These are phyloP conservation scores for Anastatus disparis DNA, from an alignment of 1,140 invertebrate genomes.

Conservation along the genomic window DNA sequence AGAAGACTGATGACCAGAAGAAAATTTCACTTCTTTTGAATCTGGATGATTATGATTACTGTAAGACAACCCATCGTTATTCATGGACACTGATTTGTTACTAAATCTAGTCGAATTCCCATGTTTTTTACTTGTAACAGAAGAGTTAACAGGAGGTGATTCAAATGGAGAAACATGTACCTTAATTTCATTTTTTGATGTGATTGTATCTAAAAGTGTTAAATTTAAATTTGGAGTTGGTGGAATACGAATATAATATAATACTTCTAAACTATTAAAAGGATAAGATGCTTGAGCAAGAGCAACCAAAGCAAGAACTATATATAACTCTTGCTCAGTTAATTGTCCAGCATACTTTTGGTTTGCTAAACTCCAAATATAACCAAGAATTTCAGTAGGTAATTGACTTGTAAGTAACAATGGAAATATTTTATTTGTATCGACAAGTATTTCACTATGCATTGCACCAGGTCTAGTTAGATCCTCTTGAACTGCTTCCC, in stretches of 20 bases:
- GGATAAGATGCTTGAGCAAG: conserved; percentile 72
- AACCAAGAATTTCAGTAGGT: conserved; percentile 70
- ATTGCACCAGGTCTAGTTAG: conserved; percentile 46
- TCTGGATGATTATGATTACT: conserved; percentile 19
- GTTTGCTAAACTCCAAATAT: conserved; percentile 75
- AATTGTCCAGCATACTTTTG: conserved; percentile 71
- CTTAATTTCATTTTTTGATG: conserved; percentile 41
- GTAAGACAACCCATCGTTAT: not conserved
- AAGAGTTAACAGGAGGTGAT: conserved; percentile 3
- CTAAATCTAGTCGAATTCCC: too few relatives aligned
- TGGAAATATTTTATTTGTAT: conserved; percentile 72
- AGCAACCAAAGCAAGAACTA: conserved; percentile 72
- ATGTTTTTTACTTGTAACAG: too few relatives aligned
- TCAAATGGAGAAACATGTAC: conserved; percentile 8
- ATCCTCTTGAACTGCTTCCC: conserved; percentile 64
- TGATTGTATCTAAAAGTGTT: conserved; percentile 40
- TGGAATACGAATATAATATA: conserved; percentile 67
- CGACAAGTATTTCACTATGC: conserved; percentile 62
- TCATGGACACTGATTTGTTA: not conserved
- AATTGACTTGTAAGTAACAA: conserved; percentile 73
- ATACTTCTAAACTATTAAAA: conserved; percentile 66
- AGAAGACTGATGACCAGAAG: not conserved
- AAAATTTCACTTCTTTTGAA: conserved; percentile 28
- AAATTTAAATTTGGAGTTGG: conserved; percentile 68
- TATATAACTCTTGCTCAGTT: conserved; percentile 72